phyloP scores from a whole-genome alignment of 2,113 vertebrate species.

The Argyrosomus japonicus region DNA sequence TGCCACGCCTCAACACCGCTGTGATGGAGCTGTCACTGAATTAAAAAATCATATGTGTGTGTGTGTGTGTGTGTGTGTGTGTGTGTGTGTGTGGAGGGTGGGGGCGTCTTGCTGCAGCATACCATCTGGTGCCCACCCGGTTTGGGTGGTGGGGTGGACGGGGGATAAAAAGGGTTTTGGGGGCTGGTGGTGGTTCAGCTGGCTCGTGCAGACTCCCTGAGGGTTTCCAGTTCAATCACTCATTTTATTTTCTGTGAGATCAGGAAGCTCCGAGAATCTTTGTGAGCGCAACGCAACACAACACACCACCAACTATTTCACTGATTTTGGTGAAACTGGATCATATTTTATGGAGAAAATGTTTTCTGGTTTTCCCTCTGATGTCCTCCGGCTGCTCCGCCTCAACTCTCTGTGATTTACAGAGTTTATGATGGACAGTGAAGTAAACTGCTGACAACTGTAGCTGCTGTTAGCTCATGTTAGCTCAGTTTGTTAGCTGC shows the following conservation, averaged over 20 bases:
- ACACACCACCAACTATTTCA: too few relatives aligned
- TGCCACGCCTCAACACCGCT: slow-evolving; percentile 65
- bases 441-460: too few relatives aligned
- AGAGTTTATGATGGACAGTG: too few relatives aligned
- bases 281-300: too few relatives aligned
- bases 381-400: too few relatives aligned
- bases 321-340: too few relatives aligned
- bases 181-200: slow-evolving; percentile 12
- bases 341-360: too few relatives aligned
- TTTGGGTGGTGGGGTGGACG: slow-evolving; percentile 42
- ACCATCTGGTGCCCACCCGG: slow-evolving; percentile 75
- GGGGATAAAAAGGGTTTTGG: slow-evolving; percentile 21
- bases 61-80: slow-evolving; percentile 18
- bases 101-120: slow-evolving; percentile 45
- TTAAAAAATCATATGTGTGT: slow-evolving; percentile 64
- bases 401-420: too few relatives aligned
- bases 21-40: slow-evolving; percentile 78
- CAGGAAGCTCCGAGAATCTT: too few relatives aligned
- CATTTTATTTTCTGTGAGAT: slow-evolving; percentile 28
- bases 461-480: too few relatives aligned
- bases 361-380: too few relatives aligned
- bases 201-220: background rate
- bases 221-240: slow-evolving; percentile 32
- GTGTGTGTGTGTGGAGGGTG: background rate
- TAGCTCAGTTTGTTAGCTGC: too few relatives aligned